Percentiles rank a stretch among this genome's conserved stretches.
Conservation (phyloP, 2,888 invertebrate genomes). For the Acanthacorydalis orientalis region DNA sequence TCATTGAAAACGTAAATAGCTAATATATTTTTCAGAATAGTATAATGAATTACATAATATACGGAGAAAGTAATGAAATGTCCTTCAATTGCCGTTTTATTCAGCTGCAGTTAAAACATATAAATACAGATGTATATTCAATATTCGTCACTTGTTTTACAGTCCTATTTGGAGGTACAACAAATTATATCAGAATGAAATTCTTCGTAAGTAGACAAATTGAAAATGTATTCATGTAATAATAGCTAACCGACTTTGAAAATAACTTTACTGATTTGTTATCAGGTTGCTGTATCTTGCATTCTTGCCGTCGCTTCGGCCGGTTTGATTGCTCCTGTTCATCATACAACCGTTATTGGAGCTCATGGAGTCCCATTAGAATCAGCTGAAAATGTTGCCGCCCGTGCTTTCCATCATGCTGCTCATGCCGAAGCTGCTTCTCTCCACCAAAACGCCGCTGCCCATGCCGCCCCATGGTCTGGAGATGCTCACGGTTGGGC, state of each 20-base stretch:
- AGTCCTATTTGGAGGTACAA: too few species aligned
- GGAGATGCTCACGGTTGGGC: constrained; percentile 11
- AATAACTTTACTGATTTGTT: not conserved
- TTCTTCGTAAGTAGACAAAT: not conserved
- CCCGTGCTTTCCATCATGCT: constrained; percentile 10
- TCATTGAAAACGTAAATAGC: too few species aligned
- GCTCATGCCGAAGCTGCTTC: constrained; percentile 17
- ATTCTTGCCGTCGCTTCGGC: constrained; percentile 9
- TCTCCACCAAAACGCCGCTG: constrained; percentile 10
- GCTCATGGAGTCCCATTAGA: constrained; percentile 4
- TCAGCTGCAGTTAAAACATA: too few species aligned
- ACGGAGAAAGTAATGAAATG: too few species aligned
- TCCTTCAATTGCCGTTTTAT: too few species aligned
- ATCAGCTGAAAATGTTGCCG: constrained; percentile 5
- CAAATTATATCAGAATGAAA: not conserved
- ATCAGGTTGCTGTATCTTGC: constrained; percentile 8
- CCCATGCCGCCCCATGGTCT: too few species aligned
- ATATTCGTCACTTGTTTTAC: too few species aligned
- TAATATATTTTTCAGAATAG: too few species aligned
- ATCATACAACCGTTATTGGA: constrained; percentile 4
- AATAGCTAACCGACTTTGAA: not conserved
- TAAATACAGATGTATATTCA: too few species aligned
- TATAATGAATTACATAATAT: too few species aligned
- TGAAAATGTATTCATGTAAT: not conserved
- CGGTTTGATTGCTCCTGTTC: constrained; percentile 4